These are phyloP conservation scores for Drosophila vallismaia DNA, from an alignment of 2,888 invertebrate species.

Conservation along the genomic window DNA sequence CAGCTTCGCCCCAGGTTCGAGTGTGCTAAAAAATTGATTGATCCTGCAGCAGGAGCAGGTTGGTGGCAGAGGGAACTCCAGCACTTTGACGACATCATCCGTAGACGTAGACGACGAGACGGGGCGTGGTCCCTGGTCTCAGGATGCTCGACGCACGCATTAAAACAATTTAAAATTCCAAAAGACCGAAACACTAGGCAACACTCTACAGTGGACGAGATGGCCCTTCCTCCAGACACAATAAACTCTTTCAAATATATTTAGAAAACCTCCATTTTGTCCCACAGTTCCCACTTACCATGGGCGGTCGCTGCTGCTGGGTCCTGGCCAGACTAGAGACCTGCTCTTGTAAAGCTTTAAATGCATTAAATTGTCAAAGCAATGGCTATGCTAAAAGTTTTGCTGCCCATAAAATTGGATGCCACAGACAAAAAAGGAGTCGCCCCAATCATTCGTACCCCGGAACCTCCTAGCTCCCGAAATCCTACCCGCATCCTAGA, in stretches of 20 bases:
- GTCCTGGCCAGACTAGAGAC: slow-evolving; percentile 23
- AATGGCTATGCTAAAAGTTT: slow-evolving; percentile 63
- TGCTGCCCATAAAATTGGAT: slow-evolving; percentile 70
- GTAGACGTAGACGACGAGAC: slow-evolving; percentile 25
- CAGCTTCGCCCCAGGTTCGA: slow-evolving; percentile 40
- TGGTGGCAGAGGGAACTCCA: slow-evolving; percentile 9
- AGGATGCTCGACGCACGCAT: slow-evolving; percentile 55
- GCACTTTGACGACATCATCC: slow-evolving; percentile 69
- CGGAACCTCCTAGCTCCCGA: slow-evolving; percentile 1
- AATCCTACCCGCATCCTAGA: neutral
- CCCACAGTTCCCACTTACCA: slow-evolving; percentile 35
- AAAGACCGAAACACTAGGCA: slow-evolving; percentile 47
- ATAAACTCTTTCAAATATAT: neutral
- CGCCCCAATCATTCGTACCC: slow-evolving; percentile 30
- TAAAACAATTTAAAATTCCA: slow-evolving; percentile 77
- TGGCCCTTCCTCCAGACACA: neutral
- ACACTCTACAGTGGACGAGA: slow-evolving; percentile 33
- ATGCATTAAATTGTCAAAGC: slow-evolving; percentile 76
- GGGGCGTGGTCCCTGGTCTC: slow-evolving; percentile 48
- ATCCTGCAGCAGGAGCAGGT: slow-evolving; percentile 57
- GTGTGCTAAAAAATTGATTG: slow-evolving; percentile 77
- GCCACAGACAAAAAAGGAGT: slow-evolving; percentile 67
- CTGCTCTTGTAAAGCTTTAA: slow-evolving; percentile 61
- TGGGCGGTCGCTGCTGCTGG: slow-evolving; percentile 25
- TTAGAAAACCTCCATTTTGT: neutral